A percentile compares a stretch with the other conserved stretches of the same genome.
Evolutionary conservation across 1,140 invertebrate species (phyloP).

Genomic region (Drosophila neocordata): DNA sequence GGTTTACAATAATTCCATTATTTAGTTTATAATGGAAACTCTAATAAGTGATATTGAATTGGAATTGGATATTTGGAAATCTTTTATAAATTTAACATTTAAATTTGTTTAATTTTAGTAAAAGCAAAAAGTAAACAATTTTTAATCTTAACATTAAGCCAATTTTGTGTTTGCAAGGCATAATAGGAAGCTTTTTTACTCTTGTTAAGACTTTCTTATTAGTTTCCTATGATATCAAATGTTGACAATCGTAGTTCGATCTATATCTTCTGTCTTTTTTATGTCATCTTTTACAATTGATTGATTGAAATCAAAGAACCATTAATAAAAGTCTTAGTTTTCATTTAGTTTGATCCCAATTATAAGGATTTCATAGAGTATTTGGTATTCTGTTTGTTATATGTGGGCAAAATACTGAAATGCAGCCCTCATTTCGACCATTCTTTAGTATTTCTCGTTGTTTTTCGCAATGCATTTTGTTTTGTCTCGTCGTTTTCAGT

Average conservation of each 20-base stretch:
- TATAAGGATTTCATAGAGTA: not conserved
- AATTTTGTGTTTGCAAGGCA: no score
- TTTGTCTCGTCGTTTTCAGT: conserved; percentile 51
- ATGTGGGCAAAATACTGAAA: not conserved
- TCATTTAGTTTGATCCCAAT: no score
- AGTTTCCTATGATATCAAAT: no score
- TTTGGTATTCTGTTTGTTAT: not conserved
- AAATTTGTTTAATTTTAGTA: not conserved
- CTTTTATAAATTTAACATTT: not conserved
- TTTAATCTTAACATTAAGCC: no score
- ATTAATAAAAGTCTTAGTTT: no score
- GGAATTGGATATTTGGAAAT: not conserved
- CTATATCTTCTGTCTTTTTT: no score
- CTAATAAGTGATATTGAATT: not conserved
- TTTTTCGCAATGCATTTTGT: conserved; percentile 69
- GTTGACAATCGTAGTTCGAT: no score
- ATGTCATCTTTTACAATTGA: no score
- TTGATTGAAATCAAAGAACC: no score
- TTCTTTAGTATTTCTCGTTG: conserved; percentile 23
- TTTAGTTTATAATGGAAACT: not conserved
- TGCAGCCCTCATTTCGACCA: conserved; percentile 10
- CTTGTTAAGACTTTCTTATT: no score
- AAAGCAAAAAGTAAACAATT: not conserved
- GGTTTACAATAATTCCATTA: not conserved
- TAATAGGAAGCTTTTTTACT: no score